Evolutionary conservation across 2,888 invertebrate species (phyloP).

Genomic region (Drosophila nr. perissopoda): DNA sequence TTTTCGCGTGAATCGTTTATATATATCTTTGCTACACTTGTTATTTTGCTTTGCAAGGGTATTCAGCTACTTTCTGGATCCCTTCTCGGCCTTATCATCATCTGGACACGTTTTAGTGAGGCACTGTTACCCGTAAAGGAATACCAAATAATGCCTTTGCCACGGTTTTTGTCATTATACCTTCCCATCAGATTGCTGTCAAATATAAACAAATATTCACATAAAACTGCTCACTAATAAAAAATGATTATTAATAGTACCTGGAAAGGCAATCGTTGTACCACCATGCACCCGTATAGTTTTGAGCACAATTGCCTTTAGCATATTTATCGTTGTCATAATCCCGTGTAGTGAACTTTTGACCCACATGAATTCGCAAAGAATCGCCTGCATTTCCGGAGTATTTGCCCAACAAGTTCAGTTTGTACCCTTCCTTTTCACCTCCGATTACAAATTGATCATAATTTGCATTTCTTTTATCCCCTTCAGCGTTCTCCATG

Average conservation of each 20-base stretch:
- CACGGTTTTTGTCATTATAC: not conserved
- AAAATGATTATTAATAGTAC: not conserved
- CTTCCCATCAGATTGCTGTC: not conserved
- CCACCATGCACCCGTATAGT: not conserved
- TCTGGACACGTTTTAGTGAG: not conserved
- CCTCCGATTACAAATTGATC: not conserved
- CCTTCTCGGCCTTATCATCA: slow-evolving; percentile 2
- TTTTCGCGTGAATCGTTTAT: too few species aligned
- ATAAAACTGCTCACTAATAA: not conserved
- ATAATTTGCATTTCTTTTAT: not conserved
- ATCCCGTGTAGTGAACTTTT: slow-evolving; percentile 1
- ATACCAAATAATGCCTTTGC: not conserved
- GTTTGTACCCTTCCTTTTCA: not conserved
- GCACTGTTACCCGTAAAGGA: not conserved
- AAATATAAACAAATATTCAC: not conserved
- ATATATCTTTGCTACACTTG: too few species aligned
- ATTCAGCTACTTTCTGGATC: not conserved
- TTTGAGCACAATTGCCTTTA: not conserved
- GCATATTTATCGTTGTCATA: not conserved
- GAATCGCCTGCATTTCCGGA: not conserved
- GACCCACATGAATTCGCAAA: not conserved
- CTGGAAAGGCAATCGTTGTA: not conserved
- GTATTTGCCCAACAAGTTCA: not conserved
- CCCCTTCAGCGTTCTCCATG: not conserved
- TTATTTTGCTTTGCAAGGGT: too few species aligned